A percentile compares a stretch with the other conserved stretches of the same genome.
Evolutionary conservation across 2,113 vertebrate species (phyloP).

Genomic region (Andinoacara biseriatus): DNA sequence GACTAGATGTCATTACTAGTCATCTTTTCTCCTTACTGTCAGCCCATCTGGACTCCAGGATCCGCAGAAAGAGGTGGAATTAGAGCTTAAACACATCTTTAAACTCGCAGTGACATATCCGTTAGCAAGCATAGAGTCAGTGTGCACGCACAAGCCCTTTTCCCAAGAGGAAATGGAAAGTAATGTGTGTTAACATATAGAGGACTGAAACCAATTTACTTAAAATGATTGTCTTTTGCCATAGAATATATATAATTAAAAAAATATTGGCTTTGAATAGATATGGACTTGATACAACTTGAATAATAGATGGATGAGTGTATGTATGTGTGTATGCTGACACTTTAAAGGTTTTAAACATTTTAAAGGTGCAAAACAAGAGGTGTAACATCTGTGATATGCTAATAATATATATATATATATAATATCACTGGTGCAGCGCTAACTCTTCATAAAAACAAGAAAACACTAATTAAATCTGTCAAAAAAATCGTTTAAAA

Average conservation of each 20-base stretch:
- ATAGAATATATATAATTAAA: background rate
- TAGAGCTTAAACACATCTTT: slow-evolving; percentile 74
- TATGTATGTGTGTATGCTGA: background rate
- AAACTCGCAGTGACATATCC: slow-evolving; percentile 67
- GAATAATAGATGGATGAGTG: background rate
- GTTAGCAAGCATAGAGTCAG: slow-evolving; percentile 34
- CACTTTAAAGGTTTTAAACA: background rate
- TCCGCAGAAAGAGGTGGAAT: slow-evolving; percentile 63
- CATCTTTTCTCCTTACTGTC: slow-evolving; percentile 35
- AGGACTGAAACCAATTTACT: slow-evolving; percentile 7
- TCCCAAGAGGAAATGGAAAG: slow-evolving; percentile 23
- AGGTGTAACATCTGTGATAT: background rate
- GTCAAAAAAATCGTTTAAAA: background rate
- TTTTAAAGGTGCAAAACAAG: background rate
- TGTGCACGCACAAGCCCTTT: slow-evolving; percentile 2
- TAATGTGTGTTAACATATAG: slow-evolving; percentile 49
- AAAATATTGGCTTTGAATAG: slow-evolving; percentile 6
- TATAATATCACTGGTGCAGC: no score
- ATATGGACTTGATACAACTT: background rate
- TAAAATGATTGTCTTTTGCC: background rate
- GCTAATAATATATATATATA: no score
- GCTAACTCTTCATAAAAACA: no score
- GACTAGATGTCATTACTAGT: slow-evolving; percentile 70
- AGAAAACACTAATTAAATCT: background rate
- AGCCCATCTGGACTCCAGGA: slow-evolving; percentile 51